A percentile compares a stretch with the other conserved stretches of the same genome.
These are phyloP conservation scores for Oreocharis arfaki DNA, from an alignment of 2,113 vertebrate species.

Conservation along the genomic window DNA sequence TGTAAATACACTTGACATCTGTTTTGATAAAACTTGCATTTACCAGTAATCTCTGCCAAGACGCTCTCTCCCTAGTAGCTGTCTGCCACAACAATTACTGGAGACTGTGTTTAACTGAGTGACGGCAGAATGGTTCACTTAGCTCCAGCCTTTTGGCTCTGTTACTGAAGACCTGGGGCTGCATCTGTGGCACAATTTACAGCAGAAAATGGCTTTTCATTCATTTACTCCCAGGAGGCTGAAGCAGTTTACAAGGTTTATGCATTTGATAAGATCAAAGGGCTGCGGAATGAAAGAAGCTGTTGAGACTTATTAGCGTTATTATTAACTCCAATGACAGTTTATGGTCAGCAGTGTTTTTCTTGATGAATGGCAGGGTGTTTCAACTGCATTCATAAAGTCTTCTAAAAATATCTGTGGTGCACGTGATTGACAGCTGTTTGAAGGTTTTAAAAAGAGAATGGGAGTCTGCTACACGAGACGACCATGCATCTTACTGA, in stretches of 20 bases:
- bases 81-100: neutral
- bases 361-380: neutral
- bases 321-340: constrained; percentile 10
- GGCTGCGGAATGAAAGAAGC: neutral
- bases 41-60: neutral
- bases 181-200: neutral
- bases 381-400: neutral
- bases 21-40: neutral
- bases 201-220: neutral
- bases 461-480: neutral
- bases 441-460: neutral
- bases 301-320: neutral
- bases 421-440: neutral
- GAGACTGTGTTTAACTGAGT: neutral
- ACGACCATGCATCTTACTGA: neutral
- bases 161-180: neutral
- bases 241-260: neutral
- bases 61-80: neutral
- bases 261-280: constrained; percentile 4
- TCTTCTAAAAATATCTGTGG: neutral
- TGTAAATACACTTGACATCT: neutral
- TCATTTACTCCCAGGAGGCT: neutral
- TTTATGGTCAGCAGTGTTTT: neutral
- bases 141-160: neutral
- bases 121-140: neutral